These are phyloP conservation scores for Brachionus angularis DNA, from an alignment of 1,140 invertebrate genomes.

Conservation along the genomic window DNA sequence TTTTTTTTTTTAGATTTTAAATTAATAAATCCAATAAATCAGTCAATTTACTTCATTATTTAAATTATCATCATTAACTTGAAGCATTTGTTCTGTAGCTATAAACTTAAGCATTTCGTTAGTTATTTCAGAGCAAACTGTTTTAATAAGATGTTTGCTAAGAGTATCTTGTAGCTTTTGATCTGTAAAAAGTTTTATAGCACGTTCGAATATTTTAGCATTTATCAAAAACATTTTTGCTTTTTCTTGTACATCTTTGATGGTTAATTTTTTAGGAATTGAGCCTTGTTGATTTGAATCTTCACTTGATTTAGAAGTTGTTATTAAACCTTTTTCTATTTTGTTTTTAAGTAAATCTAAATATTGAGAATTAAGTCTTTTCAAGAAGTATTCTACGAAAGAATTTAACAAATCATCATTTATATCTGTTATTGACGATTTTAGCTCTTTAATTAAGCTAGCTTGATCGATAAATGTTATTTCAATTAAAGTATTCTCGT, in stretches of 20 bases:
- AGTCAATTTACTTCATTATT: conserved; percentile 4
- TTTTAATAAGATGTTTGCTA: conserved; percentile 39
- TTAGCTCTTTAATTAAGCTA: conserved; percentile 6
- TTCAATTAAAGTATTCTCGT: neutral
- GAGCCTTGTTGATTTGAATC: conserved; percentile 48
- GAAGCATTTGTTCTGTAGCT: conserved; percentile 36
- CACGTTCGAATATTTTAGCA: conserved; percentile 78
- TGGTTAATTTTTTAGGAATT: conserved; percentile 65
- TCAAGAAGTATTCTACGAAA: conserved; percentile 12
- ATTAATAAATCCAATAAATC: neutral
- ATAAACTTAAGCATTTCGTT: conserved; percentile 43
- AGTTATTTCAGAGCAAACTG: conserved; percentile 28
- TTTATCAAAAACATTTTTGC: conserved; percentile 70
- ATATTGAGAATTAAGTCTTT: conserved; percentile 20
- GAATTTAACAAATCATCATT: conserved; percentile 24
- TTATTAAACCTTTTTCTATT: conserved; percentile 21
- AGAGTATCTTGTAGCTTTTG: conserved; percentile 15
- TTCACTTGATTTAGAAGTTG: neutral
- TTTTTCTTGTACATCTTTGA: conserved; percentile 74
- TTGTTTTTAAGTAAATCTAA: conserved; percentile 28
- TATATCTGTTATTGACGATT: neutral
- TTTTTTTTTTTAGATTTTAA: neutral
- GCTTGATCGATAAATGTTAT: conserved; percentile 14
- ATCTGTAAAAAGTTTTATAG: conserved; percentile 66
- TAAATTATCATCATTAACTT: neutral